Base-by-base conservation (phyloP, 2,797 vertebrate species). In the Adrianichthys oophorus region DNA sequence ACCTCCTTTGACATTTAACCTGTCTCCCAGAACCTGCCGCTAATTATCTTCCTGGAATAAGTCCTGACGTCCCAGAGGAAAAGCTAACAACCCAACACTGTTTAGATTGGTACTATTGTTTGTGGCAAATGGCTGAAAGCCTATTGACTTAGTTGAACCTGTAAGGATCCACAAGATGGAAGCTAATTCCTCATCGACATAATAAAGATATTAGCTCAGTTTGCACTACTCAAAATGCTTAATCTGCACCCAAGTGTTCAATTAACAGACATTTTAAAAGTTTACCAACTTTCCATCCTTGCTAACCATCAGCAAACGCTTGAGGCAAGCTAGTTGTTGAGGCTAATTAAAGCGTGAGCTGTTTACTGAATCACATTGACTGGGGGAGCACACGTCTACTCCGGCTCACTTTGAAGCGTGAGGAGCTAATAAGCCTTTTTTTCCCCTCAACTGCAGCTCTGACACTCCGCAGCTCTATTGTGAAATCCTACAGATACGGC, bases 41-140 rank as follows among this genome's bases (percentile, higher is more conserved):
- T 85, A 85, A 85, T 86, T 78, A 78, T 52, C 52, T 56, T 48
- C 60, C 63, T 50, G 55, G 69, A 60, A 70, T 73, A 76, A 71
- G 63, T 69, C 51, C 26, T 1, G 7, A 32, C 43, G 61, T 41
- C 65, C 61, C 63, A 72, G 56, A 70, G 65, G 51, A 37, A 23
- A 64, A 59, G 57, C 41, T 70, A 75, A 72, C 44, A 68, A 73
- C 56, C 60, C 23, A 56, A 52, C 65, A 53, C 44, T 17, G 62
- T 48, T 14, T 51, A n/a, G 4, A 41, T 26, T 55, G 72, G 44
- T 26, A 2, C 57, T 12, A 45, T 14, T 58, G 4, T 57, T 21
- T 5, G 48, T 55, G 44, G 55, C 49, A 50, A 51, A 48, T 26
- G 43, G 19, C 46, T 46, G 57, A 61, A 43, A 24, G 53, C 4